phyloP scores from a whole-genome alignment of 2,113 vertebrate genomes.

The Panthera uncia region DNA sequence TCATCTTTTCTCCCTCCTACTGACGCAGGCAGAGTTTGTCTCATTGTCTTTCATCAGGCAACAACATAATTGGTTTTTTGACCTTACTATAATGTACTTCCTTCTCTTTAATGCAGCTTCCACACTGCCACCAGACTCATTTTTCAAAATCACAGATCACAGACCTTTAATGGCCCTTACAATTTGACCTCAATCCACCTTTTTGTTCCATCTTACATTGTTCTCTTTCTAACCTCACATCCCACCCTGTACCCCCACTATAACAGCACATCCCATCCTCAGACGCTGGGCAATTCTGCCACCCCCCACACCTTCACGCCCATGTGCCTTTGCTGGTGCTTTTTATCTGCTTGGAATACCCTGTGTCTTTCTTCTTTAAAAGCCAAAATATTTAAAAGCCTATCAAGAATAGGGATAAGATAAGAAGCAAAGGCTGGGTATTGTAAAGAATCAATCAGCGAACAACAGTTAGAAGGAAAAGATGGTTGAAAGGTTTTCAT shows the following conservation, averaged over 20 bases:
- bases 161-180: not conserved
- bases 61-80: not conserved
- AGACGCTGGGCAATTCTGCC: not conserved
- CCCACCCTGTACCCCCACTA: not conserved
- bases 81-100: not conserved
- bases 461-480: conserved; percentile 9
- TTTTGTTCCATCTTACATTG: not conserved
- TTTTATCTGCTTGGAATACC: not conserved
- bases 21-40: not conserved
- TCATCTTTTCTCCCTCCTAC: not conserved
- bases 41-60: not conserved
- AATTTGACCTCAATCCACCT: not conserved
- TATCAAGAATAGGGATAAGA: conserved; percentile 18
- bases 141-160: conserved; percentile 14
- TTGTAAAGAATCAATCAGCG: not conserved
- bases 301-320: not conserved
- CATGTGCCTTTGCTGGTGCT: not conserved
- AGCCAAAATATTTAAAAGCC: conserved; percentile 24
- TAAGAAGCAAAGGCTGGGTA: not conserved
- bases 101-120: not conserved
- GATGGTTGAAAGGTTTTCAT: conserved; percentile 32
- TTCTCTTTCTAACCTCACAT: not conserved
- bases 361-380: not conserved
- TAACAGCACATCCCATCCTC: not conserved
- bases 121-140: not conserved